Evolutionary conservation across 2,797 vertebrate genomes (phyloP).

Genomic region (Takifugu ocellatus): DNA sequence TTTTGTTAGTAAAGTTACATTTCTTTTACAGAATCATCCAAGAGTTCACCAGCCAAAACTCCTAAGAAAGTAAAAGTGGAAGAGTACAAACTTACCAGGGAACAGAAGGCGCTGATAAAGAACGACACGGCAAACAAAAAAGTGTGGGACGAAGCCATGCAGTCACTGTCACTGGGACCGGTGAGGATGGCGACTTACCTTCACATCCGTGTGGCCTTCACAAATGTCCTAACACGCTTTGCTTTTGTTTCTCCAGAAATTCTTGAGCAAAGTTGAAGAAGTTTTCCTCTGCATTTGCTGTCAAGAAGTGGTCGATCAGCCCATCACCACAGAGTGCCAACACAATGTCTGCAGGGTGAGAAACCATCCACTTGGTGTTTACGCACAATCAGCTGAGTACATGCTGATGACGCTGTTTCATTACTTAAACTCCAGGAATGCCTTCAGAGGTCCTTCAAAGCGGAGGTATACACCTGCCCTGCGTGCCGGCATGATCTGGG

Average conservation of each 20-base stretch:
- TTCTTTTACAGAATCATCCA: constrained; percentile 49
- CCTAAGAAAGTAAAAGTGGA: constrained; percentile 91
- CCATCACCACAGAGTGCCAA: constrained; percentile 91
- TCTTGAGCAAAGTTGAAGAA: constrained; percentile 91
- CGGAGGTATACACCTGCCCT: constrained; percentile 92
- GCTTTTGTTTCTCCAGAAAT: constrained; percentile 76
- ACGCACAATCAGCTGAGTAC: too few species aligned
- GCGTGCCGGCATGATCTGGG: constrained; percentile 92
- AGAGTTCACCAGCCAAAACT: constrained; percentile 65
- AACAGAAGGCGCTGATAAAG: constrained; percentile 86
- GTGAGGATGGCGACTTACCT: constrained; percentile 55
- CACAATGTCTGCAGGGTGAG: constrained; percentile 97
- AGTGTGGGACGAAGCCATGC: constrained; percentile 89
- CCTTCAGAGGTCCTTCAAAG: constrained; percentile 92
- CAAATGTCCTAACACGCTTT: not conserved
- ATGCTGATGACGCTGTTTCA: not conserved
- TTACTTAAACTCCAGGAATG: constrained; percentile 79
- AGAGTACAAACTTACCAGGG: constrained; percentile 84
- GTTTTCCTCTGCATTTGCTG: constrained; percentile 95
- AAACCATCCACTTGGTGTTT: not conserved
- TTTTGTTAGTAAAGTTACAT: constrained; percentile 4
- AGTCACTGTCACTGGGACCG: constrained; percentile 86
- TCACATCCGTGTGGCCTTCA: not conserved
- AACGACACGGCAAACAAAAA: constrained; percentile 87
- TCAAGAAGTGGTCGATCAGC: constrained; percentile 92